Base-by-base conservation (phyloP, 2,888 invertebrate genomes). In the Pyrocoelia pectoralis region DNA sequence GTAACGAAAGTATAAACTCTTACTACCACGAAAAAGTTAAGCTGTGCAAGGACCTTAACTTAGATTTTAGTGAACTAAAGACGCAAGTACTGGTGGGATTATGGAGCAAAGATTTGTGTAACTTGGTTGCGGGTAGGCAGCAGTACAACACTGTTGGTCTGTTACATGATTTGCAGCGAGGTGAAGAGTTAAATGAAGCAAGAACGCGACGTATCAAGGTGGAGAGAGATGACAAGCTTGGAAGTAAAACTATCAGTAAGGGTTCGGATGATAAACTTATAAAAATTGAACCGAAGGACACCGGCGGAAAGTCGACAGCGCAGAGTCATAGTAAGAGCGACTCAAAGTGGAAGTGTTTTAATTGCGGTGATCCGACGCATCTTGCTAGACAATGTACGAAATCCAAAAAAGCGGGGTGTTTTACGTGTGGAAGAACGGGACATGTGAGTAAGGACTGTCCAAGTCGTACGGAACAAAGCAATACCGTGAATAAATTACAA, bases 71-170 rank as follows among this genome's bases (percentile, higher is more conserved):
- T 5, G 61, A 9, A 52, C 65, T 24, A 14, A 49, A 60, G 8
- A 56, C 65, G n/a, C 43, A 14, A 13, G 28, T 65, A 13, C 68
- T 65, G 60, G 8, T 13, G 9, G 57, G 57, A 2, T 67, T 70
- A 14, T 51, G 53, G 19, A 10, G n/a, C 4, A 54, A 58, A 1
- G 59, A 55, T 5, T 12, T 51, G 14, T 12, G 12, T 2, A 51
- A 28, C 14, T n/a, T 12, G 12, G 18, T 17, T 9, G 24, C 24
- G 24, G 6, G 24, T 6, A 24, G 6, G 6, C 40, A 40, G 40
- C 40, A 40, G 13, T 2, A 13, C n/a, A 40, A 40, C 8, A 4
- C 13, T 4, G 8, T n/a, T 13, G 4, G 13, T 2, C n/a, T 40
- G 13, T 40, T 40, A 40, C 13, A 40, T n/a, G 13, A 40, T 40